Percentiles rank a stretch among this genome's conserved stretches.
Evolutionary conservation across 2,797 vertebrate genomes (phyloP).

Genomic region (Hyperoplus immaculatus): DNA sequence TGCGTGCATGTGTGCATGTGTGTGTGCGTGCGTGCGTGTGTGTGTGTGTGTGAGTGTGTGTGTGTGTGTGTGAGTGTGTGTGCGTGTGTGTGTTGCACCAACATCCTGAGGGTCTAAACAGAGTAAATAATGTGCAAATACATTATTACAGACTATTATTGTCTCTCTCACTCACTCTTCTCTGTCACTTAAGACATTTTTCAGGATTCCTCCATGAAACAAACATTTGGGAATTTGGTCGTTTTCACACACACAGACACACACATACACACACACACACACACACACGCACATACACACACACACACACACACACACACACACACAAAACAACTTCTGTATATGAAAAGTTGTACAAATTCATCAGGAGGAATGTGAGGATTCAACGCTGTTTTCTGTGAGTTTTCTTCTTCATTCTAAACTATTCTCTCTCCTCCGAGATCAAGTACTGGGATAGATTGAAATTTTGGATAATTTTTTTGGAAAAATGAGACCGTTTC

Average conservation of each 20-base stretch:
- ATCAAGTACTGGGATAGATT: neutral
- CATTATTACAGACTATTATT: too few species aligned
- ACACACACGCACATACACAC: neutral
- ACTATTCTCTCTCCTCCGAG: neutral
- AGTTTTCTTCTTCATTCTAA: neutral
- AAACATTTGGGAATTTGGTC: too few species aligned
- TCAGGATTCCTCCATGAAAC: too few species aligned
- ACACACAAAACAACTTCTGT: neutral
- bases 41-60: too few species aligned
- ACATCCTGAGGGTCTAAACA: neutral
- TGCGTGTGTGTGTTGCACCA: neutral
- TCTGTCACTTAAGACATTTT: too few species aligned
- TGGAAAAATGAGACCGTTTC: too few species aligned
- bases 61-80: too few species aligned
- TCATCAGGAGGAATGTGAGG: neutral
- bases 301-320: neutral
- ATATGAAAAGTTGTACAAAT: neutral
- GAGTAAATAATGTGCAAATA: neutral
- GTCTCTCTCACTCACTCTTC: too few species aligned
- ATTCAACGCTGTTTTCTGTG: neutral
- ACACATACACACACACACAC: neutral
- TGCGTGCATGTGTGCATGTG: too few species aligned
- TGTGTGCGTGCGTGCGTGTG: too few species aligned
- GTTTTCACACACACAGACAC: neutral
- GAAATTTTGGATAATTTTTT: too few species aligned